Evolutionary conservation across 2,888 invertebrate genomes (phyloP), one percentile per base, ranked within the genome.

Genomic region (Pyrgus malvae): DNA sequence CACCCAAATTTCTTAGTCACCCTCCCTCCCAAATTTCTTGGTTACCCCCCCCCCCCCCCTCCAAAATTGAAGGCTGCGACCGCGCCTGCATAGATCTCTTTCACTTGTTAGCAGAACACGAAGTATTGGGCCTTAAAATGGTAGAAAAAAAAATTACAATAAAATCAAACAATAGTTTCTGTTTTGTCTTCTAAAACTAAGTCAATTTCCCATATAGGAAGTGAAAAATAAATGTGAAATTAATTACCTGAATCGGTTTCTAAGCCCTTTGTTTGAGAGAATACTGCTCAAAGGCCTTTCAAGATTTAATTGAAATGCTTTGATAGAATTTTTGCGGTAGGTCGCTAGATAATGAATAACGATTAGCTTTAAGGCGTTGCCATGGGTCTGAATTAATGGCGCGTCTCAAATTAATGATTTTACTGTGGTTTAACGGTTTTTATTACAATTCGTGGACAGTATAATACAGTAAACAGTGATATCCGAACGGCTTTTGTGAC

Each of bases 321-420:
- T 66, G 58, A 66, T 68, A 70, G 67, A 67, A 65, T 69, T 67
- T 70, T 69, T 65, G 64, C 64, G 64, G 57, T 65, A 65, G 66
- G 65, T 69, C 68, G 65, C 71, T 65, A 37, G 25, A 37, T 48
- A 48, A 46, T 46, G 45, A 46, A 46, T 46, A 46, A 46, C 23
- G 33, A 46, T 46, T 46, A 46, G 17, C 25, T 25, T 38, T 25
- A 37, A 48, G 25, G 37, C 35, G 27, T 17, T 44, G 45, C 45
- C 48, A 55, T 68, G 45, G 45, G 33, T 46, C 45, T 23, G 21
- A 33, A 46, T 46, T 33, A 46, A 46, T 46, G 45, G 21, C 11
- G 31, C 19, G 31, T 45, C 31, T 45, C 21, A 45, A 45, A 45
- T 45, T 33, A 45, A 45, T 45, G 31, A 21, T 33, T 33, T n/a